Conservation (phyloP, 2,888 invertebrate species). For the Vanessa cardui region DNA sequence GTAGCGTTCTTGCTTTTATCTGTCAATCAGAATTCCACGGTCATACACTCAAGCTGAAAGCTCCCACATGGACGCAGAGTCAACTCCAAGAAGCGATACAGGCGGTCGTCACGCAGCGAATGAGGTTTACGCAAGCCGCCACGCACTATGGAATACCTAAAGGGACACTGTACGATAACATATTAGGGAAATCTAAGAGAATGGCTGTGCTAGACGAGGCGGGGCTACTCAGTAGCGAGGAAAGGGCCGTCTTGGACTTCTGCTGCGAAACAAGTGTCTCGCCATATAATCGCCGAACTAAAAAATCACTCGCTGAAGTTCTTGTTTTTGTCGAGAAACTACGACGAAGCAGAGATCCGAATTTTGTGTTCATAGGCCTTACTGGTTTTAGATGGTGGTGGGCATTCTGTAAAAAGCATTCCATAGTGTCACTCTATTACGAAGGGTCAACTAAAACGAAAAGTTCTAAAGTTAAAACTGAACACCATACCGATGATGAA, state of each 20-base stretch:
- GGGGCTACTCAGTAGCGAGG: constrained; percentile 83
- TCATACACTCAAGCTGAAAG: constrained; percentile 87
- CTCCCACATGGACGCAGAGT: constrained; percentile 88
- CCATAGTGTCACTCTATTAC: constrained; percentile 84
- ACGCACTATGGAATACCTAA: constrained; percentile 88
- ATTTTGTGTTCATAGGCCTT: constrained; percentile 86
- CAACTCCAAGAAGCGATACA: constrained; percentile 90
- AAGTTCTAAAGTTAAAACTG: constrained; percentile 52
- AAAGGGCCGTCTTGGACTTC: constrained; percentile 86
- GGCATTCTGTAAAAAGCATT: constrained; percentile 91
- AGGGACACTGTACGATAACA: constrained; percentile 90
- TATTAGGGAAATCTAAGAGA: constrained; percentile 88
- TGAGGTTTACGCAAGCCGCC: constrained; percentile 90
- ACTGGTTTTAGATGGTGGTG: constrained; percentile 91
- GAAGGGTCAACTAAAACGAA: constrained; percentile 52
- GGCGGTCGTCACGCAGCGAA: constrained; percentile 88
- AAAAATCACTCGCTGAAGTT: constrained; percentile 85
- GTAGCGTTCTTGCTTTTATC: constrained; percentile 57
- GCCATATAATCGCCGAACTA: constrained; percentile 88
- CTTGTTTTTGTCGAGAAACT: constrained; percentile 86
- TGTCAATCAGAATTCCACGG: constrained; percentile 79
- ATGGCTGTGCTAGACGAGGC: constrained; percentile 89
- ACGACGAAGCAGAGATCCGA: constrained; percentile 81
- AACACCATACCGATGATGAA: constrained; percentile 55
- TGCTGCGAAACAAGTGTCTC: constrained; percentile 88